Base-by-base conservation (phyloP, 92 coral and sea anemone genomes). In the Nematostella vectensis region DNA sequence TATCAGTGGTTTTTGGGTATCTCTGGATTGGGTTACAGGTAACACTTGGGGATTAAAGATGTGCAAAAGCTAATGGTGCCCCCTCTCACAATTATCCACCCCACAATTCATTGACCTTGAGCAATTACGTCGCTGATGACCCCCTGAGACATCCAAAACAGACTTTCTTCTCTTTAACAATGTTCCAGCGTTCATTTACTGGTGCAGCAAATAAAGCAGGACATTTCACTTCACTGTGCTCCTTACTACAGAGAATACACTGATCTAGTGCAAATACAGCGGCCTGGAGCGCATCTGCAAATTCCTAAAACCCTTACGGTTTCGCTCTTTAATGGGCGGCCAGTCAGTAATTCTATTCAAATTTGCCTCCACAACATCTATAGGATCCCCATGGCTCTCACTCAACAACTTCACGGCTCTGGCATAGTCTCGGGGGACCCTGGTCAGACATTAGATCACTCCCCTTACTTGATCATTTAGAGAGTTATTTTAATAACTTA, bases 381-480 rank as follows among this genome's bases (percentile, higher is more conserved):
- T 47, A 27, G 79, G 79, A 62, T 72, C 78, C 31, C 65, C 78
- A 71, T 54, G 62, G 18, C 78, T 62, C 16, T 54, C 71, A 63
- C 30, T 62, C 11, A 71, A 56, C 50, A 71, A 44, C 42, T 71
- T 63, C 24, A 62, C 51, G 0, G 78, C 78, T 25, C 59, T 71
- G 1, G 31, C 55, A 40, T 71, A 71, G 48, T 71, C 63, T 6
- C 71, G 71, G 3, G 71, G 71, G 48, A 30, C 65, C 66, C 72
- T 66, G 0, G 72, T 63, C 49, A 72, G 24, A 44, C 72, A 72
- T 16, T 55, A 27, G 63, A 55, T 64, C 3, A 56, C 72, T 30
- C 11, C 79, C 15, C 54, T 72, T 50, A 64, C 79, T 30, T 62
- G n/a, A n/a, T n/a, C n/a, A n/a, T n/a, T n/a, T n/a, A n/a, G n/a